These are phyloP conservation scores for Turritopsis dohrnii DNA, from an alignment of 30 jellyfish, hydroid and myxozoan genomes.

Conservation along the genomic window DNA sequence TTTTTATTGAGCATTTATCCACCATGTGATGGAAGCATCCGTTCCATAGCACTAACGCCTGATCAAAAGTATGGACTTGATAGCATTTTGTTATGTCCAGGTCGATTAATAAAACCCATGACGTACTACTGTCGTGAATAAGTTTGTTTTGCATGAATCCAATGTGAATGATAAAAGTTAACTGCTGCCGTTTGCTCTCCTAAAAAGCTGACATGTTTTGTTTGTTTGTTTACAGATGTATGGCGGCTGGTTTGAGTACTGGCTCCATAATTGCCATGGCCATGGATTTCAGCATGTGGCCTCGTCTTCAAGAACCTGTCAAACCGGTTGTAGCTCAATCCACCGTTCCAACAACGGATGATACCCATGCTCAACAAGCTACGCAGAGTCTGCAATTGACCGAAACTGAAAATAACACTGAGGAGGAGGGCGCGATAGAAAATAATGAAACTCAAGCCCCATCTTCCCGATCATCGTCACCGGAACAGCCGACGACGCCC, in stretches of 20 bases:
- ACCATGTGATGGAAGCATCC: slow-evolving; percentile 82
- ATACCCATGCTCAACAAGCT: background rate
- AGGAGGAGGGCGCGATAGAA: background rate
- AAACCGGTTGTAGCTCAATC: background rate
- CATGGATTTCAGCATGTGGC: slow-evolving; percentile 96
- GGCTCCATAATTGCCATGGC: slow-evolving; percentile 97
- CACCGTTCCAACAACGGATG: background rate
- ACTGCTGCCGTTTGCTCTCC: too few species aligned
- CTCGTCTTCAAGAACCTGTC: slow-evolving; percentile 36
- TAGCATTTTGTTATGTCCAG: background rate
- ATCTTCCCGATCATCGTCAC: background rate
- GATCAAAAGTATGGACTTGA: slow-evolving; percentile 66
- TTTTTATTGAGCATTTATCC: slow-evolving; percentile 75
- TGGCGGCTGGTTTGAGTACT: slow-evolving; percentile 88
- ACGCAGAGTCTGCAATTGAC: background rate
- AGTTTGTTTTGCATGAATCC: too few species aligned
- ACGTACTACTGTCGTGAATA: too few species aligned
- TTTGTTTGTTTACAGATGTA: slow-evolving; percentile 49
- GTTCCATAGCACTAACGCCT: slow-evolving; percentile 80
- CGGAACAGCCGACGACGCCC: background rate
- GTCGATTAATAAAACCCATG: background rate
- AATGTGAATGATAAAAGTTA: too few species aligned
- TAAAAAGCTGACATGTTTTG: background rate
- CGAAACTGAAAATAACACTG: background rate
- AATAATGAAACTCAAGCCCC: background rate